A percentile compares a stretch with the other conserved stretches of the same genome.
These are phyloP conservation scores for Ophioderma brevispina DNA, from an alignment of 35 echinoderm and acorn worm genomes.

Conservation along the genomic window DNA sequence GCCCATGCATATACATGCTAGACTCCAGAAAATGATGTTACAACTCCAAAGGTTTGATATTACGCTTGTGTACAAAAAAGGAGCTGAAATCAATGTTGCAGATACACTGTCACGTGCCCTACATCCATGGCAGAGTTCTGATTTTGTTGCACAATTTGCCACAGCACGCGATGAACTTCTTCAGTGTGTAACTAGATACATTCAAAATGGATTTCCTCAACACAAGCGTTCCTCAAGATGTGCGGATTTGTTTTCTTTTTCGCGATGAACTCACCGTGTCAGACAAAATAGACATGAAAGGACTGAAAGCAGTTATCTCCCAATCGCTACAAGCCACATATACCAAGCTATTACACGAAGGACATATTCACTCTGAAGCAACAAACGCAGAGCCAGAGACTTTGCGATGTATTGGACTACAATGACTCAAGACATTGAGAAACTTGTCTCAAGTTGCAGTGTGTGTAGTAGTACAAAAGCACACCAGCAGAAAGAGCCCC, in stretches of 20 bases:
- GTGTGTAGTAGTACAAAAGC: constrained; percentile 39
- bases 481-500: constrained; percentile 52
- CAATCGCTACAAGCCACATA: constrained; percentile 24
- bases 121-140: too few relatives aligned
- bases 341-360: constrained; percentile 40
- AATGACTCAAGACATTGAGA: constrained; percentile 52
- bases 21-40: background rate
- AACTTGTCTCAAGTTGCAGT: constrained; percentile 2
- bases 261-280: constrained; percentile 45
- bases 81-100: constrained; percentile 18
- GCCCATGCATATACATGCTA: background rate
- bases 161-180: background rate
- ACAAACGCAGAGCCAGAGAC: constrained; percentile 46
- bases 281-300: constrained; percentile 27
- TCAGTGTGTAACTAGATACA: background rate
- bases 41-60: background rate
- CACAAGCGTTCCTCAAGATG: background rate
- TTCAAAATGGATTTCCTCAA: background rate
- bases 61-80: constrained; percentile 19
- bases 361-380: constrained; percentile 23
- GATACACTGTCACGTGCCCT: constrained; percentile 46
- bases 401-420: constrained; percentile 27
- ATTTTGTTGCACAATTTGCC: too few relatives aligned
- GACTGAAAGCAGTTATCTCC: constrained; percentile 33
- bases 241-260: constrained; percentile 3